Evolutionary conservation across 1,140 invertebrate genomes (phyloP), one percentile per base, ranked within the genome.

Genomic region (Cylas formicarius): DNA sequence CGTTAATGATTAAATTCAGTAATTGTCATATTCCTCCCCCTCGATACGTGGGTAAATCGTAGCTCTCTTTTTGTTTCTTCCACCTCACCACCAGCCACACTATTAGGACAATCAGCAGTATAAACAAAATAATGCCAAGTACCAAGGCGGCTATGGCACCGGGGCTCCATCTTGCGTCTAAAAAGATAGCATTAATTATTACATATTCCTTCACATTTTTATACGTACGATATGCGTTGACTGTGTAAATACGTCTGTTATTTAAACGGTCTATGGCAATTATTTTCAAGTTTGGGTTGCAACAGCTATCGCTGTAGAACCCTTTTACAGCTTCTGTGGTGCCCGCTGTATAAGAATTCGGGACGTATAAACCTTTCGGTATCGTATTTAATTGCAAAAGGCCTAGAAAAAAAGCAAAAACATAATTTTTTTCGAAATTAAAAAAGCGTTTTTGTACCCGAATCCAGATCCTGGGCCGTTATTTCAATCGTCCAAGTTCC

Each of bases 401-500:
- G 46, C 72, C 71, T 72, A 24, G 35, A 44, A 27, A 26, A 17
- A 22, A 4, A 20, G 8, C 11, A 14, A 18, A 23, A 34, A 34
- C 21, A 14, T n/a, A 27, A 26, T 20, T 7, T 16, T 17, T 36
- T 18, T 19, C 22, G 11, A 36, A 8, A 19, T 18, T 11, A 19
- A 36, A 4, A 5, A 19, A 5, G 6, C 22, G 11, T 11, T 36
- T 4, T 9, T 6, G 17, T 58, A 69, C 70, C 71, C 45, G 72
- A 69, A 26, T 66, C 63, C 20, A 50, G 46, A 55, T 72, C 71
- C 51, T 66, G 61, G 18, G 66, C 62, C 23, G 56, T 66, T 9
- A 72, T 56, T 23, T 74, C 66, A 3, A 70, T 58, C 13, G 66
- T 72, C 73, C 73, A 75, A 39, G 57, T 58, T 34, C 61, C 66